phyloP scores from a whole-genome alignment of 2,888 invertebrate species.

The Rotaria macrura region DNA sequence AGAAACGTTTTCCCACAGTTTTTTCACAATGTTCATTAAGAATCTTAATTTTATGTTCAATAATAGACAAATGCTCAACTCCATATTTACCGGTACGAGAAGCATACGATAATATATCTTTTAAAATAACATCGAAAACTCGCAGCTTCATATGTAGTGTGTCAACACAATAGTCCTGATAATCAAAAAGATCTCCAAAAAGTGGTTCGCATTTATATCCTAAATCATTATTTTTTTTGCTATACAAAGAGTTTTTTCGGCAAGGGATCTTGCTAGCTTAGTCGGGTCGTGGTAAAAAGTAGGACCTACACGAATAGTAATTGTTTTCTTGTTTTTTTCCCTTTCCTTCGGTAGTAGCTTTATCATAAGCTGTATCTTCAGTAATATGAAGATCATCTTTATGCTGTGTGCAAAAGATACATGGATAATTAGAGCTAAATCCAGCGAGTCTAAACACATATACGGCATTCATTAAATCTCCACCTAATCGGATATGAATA shows the following conservation, averaged over 20 bases:
- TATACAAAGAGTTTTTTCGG: not conserved
- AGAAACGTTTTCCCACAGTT: not conserved
- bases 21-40: not conserved
- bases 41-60: not conserved
- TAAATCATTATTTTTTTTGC: not conserved
- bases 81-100: slow-evolving; percentile 9
- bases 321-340: not conserved
- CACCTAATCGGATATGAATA: not conserved
- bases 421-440: not conserved
- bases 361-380: slow-evolving; percentile 13
- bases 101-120: not conserved
- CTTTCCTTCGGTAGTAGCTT: not conserved
- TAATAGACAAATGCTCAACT: not conserved
- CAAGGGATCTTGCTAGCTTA: not conserved
- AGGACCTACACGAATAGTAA: not conserved
- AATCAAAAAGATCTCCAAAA: not conserved
- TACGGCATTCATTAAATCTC: slow-evolving; percentile 7
- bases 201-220: slow-evolving; percentile 15
- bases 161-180: not conserved
- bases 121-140: not conserved
- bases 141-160: not conserved
- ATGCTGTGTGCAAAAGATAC: not conserved
- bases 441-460: not conserved
- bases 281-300: not conserved
- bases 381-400: not conserved